Evolutionary conservation across 2,113 vertebrate species (phyloP).

Genomic region (Microcebus lehilahytsara): DNA sequence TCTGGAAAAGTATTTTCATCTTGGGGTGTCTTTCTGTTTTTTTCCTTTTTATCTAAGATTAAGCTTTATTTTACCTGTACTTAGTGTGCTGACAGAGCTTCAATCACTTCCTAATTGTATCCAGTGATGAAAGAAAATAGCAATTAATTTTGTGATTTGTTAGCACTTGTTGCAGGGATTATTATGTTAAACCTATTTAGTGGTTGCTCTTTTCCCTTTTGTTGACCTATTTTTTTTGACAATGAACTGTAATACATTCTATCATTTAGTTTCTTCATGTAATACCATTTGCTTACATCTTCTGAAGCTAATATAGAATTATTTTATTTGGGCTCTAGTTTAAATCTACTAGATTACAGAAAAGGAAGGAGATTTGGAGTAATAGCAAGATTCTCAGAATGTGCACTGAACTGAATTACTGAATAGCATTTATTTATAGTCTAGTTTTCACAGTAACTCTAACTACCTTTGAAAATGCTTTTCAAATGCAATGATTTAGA

Average conservation of each 20-base stretch:
- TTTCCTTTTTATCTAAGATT: neutral
- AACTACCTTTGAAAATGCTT: neutral
- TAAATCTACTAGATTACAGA: neutral
- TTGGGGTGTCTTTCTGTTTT: neutral
- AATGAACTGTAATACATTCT: neutral
- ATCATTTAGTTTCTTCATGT: constrained; percentile 20
- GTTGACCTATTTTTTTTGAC: neutral
- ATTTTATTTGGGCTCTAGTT: neutral
- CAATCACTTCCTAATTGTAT: neutral
- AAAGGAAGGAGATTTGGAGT: neutral
- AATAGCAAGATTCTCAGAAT: neutral
- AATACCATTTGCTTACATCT: constrained; percentile 16
- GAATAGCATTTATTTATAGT: neutral
- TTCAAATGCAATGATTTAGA: neutral
- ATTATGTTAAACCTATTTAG: neutral
- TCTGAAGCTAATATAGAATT: neutral
- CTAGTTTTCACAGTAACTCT: neutral
- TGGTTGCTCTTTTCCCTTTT: neutral
- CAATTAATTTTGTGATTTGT: neutral
- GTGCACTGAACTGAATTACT: neutral
- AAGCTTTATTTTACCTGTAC: neutral
- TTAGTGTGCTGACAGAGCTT: neutral
- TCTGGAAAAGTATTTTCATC: neutral
- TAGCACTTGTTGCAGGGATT: neutral
- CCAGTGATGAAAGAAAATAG: neutral